Base-by-base conservation (phyloP, 2,888 invertebrate species). In the Idaea biselata region DNA sequence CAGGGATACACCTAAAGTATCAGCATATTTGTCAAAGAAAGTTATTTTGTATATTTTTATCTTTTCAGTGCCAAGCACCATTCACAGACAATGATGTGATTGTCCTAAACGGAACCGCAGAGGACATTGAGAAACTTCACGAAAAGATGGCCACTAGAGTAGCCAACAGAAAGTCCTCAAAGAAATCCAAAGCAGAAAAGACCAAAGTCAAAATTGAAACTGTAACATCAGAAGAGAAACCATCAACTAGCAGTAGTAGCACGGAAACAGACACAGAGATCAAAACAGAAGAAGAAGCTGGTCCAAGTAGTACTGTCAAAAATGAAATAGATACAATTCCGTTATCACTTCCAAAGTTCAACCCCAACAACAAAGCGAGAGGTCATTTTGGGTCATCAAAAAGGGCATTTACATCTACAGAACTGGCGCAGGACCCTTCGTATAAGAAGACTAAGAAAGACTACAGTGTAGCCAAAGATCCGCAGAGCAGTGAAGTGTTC, bases 401-500 rank as follows among this genome's bases (percentile, higher is more conserved):
- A 69, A 78, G 91, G 17, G 89, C 89, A 1, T 67, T 72, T 1
- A 78, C 80, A 18, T 78, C 90, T 61, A 86, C 83, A 58, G 87
- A 88, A 62, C 70, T 93, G 4, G 81, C 82, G 33, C 82, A 94
- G 73, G 96, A 96, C 77, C 96, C 96, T 8, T 94, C 95, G 11
- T 93, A 96, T 68, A 96, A 96, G 78, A 97, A 97, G 79, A 94
- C 96, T 0, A 96, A 96, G 83, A 94, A 94, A 1, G 94, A 95
- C 60, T 97, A 97, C 78, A 97, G 97, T 81, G 95, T 99, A 44
- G 97, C 98, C 0, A 95, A 96, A 65, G 99, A 99, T 88, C 97
- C 98, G 0, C 96, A 96, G 74, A 96, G 96, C 6, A 96, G 96
- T 65, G 96, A 97, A 86, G 98, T 98, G 0, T 98, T 97, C 81